Conservation (phyloP, 1,140 invertebrate species). For the Brachionus angularis region DNA sequence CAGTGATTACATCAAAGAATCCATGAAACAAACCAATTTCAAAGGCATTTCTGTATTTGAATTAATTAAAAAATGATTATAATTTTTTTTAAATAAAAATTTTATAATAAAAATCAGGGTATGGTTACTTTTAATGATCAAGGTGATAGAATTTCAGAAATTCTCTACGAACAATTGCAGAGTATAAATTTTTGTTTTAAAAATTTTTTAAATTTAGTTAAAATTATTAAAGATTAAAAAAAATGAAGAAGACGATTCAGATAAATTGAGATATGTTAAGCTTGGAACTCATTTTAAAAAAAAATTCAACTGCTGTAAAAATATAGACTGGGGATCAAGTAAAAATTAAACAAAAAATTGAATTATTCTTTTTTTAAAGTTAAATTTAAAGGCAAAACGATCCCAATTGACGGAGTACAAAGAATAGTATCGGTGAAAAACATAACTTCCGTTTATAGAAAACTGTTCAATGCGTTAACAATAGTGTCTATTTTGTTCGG, state of each 20-base stretch:
- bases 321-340: conserved; percentile 33
- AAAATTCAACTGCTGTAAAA: conserved; percentile 23
- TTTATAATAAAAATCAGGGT: conserved; percentile 60
- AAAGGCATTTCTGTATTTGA: conserved; percentile 94
- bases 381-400: no score
- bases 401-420: conserved; percentile 42
- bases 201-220: no score
- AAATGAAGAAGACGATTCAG: neutral
- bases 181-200: no score
- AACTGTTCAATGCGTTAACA: conserved; percentile 10
- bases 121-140: conserved; percentile 87
- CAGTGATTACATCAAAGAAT: conserved; percentile 87
- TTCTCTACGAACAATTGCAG: conserved; percentile 92
- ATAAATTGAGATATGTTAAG: neutral
- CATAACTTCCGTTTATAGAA: conserved; percentile 1
- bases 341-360: neutral
- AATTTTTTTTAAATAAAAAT: conserved; percentile 12
- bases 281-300: conserved; percentile 42
- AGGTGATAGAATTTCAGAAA: conserved; percentile 96
- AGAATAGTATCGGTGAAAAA: conserved; percentile 5
- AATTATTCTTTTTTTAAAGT: neutral
- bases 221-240: no score
- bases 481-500: conserved; percentile 14
- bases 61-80: no score
- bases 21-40: conserved; percentile 94